A percentile compares a stretch with the other conserved stretches of the same genome.
Conservation (phyloP, 1,140 invertebrate genomes). For the Ctenoplectra terminalis region DNA sequence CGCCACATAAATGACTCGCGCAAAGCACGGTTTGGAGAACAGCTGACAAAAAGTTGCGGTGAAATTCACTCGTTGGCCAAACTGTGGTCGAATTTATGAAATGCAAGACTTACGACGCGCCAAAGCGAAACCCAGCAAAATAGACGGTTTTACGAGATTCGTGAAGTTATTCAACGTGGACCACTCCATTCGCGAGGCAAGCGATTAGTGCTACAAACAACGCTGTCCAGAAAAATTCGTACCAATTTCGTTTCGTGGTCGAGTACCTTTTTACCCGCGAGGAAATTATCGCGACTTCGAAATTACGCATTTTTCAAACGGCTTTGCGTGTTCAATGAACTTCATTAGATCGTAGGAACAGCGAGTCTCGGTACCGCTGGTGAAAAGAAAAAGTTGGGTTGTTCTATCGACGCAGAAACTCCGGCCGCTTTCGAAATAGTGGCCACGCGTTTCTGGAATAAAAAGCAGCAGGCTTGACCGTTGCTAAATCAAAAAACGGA, state of each 20-base stretch:
- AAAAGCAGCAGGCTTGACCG: constrained; percentile 18
- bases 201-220: neutral
- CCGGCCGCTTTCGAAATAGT: constrained; percentile 48
- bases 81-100: constrained; percentile 45
- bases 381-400: constrained; percentile 45
- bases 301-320: neutral
- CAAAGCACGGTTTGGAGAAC: neutral
- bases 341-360: neutral
- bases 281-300: neutral
- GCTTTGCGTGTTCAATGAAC: constrained; percentile 9
- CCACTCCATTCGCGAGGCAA: neutral
- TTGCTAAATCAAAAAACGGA: constrained; percentile 43
- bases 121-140: neutral
- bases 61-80: constrained; percentile 58
- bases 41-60: constrained; percentile 20
- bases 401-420: neutral
- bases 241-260: neutral
- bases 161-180: neutral
- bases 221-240: neutral
- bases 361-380: neutral
- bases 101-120: neutral
- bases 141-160: constrained; percentile 35
- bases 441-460: constrained; percentile 40
- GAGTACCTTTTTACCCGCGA: neutral
- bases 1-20: neutral